These are phyloP conservation scores for Drosophila hamatofila DNA, from an alignment of 2,888 invertebrate genomes.

Conservation along the genomic window DNA sequence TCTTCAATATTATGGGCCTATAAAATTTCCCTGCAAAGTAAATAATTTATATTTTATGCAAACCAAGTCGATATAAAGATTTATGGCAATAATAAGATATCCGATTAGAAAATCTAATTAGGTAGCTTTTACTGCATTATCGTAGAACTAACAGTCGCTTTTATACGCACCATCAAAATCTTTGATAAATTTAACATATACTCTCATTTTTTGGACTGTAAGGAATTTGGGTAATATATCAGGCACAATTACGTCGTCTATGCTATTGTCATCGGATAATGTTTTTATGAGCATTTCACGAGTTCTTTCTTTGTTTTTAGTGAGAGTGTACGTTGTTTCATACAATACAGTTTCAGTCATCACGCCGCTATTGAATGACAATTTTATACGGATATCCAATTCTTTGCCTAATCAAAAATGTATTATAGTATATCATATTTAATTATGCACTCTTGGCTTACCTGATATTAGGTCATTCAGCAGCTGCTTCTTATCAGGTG, in stretches of 20 bases:
- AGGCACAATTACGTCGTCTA: slow-evolving; percentile 47
- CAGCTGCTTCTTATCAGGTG: slow-evolving; percentile 59
- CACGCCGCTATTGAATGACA: slow-evolving; percentile 38
- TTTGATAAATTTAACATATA: slow-evolving; percentile 57
- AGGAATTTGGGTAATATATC: slow-evolving; percentile 65
- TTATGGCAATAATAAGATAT: too few relatives aligned
- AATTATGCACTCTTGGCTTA: slow-evolving; percentile 1
- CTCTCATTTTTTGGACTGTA: slow-evolving; percentile 41
- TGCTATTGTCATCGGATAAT: slow-evolving; percentile 25
- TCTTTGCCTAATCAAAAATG: slow-evolving; percentile 19
- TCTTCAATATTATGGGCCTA: slow-evolving; percentile 53
- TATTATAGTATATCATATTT: not conserved
- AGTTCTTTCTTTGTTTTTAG: slow-evolving; percentile 36
- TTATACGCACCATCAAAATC: slow-evolving; percentile 55
- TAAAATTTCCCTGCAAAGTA: slow-evolving; percentile 38
- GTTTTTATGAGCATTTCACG: slow-evolving; percentile 45
- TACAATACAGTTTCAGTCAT: slow-evolving; percentile 25
- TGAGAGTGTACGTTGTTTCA: slow-evolving; percentile 48
- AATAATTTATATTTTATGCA: not conserved
- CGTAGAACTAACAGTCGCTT: too few relatives aligned
- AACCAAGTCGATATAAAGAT: too few relatives aligned
- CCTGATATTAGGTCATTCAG: slow-evolving; percentile 50
- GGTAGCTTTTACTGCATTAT: too few relatives aligned
- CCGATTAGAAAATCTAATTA: too few relatives aligned
- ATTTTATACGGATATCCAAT: slow-evolving; percentile 48